phyloP scores from a whole-genome alignment of 35 echinoderm and acorn worm species.

The Amphiura filiformis region DNA sequence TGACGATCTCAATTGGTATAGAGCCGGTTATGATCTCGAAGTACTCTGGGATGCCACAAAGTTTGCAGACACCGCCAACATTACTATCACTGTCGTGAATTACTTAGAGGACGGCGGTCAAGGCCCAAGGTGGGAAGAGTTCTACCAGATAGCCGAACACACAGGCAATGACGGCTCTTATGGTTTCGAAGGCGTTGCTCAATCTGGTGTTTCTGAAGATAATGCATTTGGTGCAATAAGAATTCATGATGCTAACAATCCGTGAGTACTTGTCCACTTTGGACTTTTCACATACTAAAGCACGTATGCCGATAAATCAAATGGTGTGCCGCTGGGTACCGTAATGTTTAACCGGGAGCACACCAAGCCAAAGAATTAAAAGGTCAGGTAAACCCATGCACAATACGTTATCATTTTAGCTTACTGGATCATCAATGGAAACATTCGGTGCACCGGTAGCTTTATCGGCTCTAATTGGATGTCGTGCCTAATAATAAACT shows the following conservation, averaged over 20 bases:
- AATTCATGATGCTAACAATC: not conserved
- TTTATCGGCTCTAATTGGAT: no score
- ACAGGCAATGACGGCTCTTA: not conserved
- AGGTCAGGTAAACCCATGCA: no score
- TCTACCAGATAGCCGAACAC: not conserved
- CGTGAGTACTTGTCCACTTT: not conserved
- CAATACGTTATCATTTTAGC: no score
- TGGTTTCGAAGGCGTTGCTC: not conserved
- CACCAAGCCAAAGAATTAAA: no score
- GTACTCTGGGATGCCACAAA: not conserved
- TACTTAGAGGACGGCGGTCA: not conserved
- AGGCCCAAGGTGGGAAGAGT: not conserved
- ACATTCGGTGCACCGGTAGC: no score
- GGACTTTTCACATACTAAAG: no score
- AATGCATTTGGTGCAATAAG: conserved; percentile 2
- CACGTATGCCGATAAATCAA: no score
- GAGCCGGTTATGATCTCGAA: not conserved
- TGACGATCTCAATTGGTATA: not conserved
- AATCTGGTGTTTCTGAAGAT: not conserved
- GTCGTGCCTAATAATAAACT: no score
- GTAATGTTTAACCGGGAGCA: no score
- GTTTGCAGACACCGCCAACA: not conserved
- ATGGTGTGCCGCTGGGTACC: no score
- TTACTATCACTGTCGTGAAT: not conserved
- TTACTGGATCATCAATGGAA: no score